Conservation (phyloP, 2,797 vertebrate genomes). For the Vultur gryphus region DNA sequence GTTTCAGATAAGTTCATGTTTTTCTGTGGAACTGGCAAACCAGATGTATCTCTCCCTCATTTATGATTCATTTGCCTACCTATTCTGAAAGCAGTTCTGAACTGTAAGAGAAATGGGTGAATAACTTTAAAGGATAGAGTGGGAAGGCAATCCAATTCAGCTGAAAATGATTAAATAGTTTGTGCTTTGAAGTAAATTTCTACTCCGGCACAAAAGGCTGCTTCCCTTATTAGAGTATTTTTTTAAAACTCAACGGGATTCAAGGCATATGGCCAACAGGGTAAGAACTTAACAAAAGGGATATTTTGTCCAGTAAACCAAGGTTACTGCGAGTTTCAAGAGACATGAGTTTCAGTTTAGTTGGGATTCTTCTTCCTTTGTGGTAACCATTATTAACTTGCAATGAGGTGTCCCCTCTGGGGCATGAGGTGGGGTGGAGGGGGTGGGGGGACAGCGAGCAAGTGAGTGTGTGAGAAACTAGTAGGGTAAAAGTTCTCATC, state of each 20-base stretch:
- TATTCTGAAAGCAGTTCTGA: neutral
- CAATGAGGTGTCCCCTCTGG: neutral
- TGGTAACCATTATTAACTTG: neutral
- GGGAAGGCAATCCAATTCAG: neutral
- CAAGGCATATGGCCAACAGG: neutral
- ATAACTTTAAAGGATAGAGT: neutral
- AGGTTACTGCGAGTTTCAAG: neutral
- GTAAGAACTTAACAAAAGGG: neutral
- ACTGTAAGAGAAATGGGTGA: neutral
- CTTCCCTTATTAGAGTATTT: neutral
- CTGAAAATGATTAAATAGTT: neutral
- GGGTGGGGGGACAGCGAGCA: neutral
- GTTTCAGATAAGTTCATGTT: neutral
- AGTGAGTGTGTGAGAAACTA: neutral
- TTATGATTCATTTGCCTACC: neutral
- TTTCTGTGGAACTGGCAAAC: neutral
- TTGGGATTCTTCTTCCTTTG: neutral
- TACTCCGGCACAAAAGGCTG: neutral
- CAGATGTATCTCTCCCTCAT: neutral
- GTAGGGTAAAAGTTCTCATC: neutral
- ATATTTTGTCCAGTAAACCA: neutral
- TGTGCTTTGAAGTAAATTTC: neutral
- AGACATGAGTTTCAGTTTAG: neutral
- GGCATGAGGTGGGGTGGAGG: neutral
- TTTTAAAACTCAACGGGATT: neutral